A percentile compares a stretch with the other conserved stretches of the same genome.
Evolutionary conservation across 2,113 vertebrate genomes (phyloP).

Genomic region (Crotalus viridis): DNA sequence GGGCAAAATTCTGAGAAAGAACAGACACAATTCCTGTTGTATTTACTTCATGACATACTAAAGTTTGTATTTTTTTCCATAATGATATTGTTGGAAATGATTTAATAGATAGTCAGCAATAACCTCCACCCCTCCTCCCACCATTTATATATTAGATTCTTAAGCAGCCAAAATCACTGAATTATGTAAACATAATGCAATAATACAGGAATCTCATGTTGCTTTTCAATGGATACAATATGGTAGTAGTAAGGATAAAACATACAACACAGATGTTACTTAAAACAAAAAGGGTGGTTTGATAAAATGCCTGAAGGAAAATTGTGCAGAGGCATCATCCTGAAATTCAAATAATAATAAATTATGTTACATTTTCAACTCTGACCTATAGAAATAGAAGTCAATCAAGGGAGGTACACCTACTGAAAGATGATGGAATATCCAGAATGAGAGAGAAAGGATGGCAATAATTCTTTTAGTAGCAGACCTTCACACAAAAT

Average conservation of each 20-base stretch:
- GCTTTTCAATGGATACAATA: neutral
- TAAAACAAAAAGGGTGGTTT: neutral
- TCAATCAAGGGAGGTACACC: too few species aligned
- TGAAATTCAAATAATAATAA: neutral
- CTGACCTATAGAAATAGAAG: neutral
- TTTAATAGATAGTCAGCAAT: neutral
- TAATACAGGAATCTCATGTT: neutral
- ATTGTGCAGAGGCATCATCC: neutral
- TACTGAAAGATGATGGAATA: neutral
- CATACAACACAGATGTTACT: neutral
- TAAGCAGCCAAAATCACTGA: neutral
- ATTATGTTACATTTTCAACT: constrained; percentile 7
- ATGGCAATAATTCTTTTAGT: neutral
- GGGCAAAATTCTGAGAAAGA: neutral
- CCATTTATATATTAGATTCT: neutral
- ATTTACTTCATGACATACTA: neutral
- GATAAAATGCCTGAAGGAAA: neutral
- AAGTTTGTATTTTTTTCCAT: neutral
- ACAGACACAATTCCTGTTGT: neutral
- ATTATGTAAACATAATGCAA: neutral
- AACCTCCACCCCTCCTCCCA: neutral
- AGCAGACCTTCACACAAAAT: neutral
- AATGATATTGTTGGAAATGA: neutral
- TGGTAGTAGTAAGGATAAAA: neutral
- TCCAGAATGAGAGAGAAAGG: neutral